Evolutionary conservation across 2,113 vertebrate genomes (phyloP).

Genomic region (Dissostichus mawsoni): DNA sequence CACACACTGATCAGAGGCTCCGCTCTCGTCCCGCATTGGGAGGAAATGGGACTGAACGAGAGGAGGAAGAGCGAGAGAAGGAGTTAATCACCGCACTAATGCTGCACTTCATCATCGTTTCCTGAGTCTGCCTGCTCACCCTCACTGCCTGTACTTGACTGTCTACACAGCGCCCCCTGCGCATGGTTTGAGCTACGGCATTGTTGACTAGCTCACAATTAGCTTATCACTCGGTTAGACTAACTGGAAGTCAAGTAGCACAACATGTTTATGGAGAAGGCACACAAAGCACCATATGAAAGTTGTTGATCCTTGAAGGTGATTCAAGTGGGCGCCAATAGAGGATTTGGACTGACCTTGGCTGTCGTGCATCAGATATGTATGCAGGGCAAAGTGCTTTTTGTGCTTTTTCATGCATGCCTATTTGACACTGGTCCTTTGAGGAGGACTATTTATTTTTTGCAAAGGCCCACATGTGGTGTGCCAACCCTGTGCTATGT

Average conservation of each 20-base stretch:
- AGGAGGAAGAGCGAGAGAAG: conserved; percentile 82
- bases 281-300: conserved; percentile 46
- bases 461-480: conserved; percentile 67
- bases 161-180: conserved; percentile 76
- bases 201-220: conserved; percentile 3
- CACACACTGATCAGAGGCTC: conserved; percentile 78
- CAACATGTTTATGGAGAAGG: conserved; percentile 55
- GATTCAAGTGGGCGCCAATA: conserved; percentile 49
- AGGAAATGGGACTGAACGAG: conserved; percentile 85
- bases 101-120: conserved; percentile 86
- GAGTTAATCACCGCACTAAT: conserved; percentile 86
- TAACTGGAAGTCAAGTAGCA: conserved; percentile 42
- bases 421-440: conserved; percentile 69
- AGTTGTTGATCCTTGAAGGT: conserved; percentile 76
- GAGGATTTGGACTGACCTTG: conserved; percentile 66
- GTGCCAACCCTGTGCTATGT: conserved; percentile 65
- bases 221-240: conserved; percentile 37
- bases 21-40: conserved; percentile 70
- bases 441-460: conserved; percentile 70
- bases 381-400: conserved; percentile 65
- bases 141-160: conserved; percentile 55
- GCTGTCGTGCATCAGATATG: conserved; percentile 66
- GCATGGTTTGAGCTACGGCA: conserved; percentile 41
- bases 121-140: conserved; percentile 74
- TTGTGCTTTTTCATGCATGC: conserved; percentile 71